A percentile compares a stretch with the other conserved stretches of the same genome.
phyloP scores from a whole-genome alignment of 1,140 invertebrate genomes.

The Palaemon carinicauda region DNA sequence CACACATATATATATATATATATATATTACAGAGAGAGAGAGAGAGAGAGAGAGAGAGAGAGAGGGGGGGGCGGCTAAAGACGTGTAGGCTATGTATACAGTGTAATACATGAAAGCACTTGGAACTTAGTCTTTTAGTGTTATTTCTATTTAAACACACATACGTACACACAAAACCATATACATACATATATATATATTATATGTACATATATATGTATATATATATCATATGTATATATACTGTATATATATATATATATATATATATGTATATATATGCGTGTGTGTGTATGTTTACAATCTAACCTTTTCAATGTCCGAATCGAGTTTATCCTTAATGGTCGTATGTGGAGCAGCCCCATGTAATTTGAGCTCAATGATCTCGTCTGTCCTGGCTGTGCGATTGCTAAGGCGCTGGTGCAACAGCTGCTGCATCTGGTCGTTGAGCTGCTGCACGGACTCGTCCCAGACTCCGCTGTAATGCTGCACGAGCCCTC shows the following conservation, averaged over 20 bases:
- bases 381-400: conserved; percentile 37
- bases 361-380: conserved; percentile 43
- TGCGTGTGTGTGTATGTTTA: no score
- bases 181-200: no score
- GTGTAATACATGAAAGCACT: no score
- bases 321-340: conserved; percentile 36
- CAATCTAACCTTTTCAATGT: conserved; percentile 33
- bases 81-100: no score
- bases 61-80: no score
- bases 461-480: conserved; percentile 31
- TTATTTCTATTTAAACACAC: no score
- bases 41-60: no score
- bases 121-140: no score
- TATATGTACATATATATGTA: not conserved
- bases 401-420: conserved; percentile 36
- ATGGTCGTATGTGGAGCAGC: conserved; percentile 31
- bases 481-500: conserved; percentile 22
- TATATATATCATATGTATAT: no score
- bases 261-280: no score
- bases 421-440: conserved; percentile 29
- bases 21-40: no score
- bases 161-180: not conserved
- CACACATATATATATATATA: not conserved
- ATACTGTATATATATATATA: no score
- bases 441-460: conserved; percentile 22